Percentiles rank a stretch among this genome's conserved stretches.
These are phyloP conservation scores for Penaeus japonicus DNA, from an alignment of 1,140 invertebrate species.

Conservation along the genomic window DNA sequence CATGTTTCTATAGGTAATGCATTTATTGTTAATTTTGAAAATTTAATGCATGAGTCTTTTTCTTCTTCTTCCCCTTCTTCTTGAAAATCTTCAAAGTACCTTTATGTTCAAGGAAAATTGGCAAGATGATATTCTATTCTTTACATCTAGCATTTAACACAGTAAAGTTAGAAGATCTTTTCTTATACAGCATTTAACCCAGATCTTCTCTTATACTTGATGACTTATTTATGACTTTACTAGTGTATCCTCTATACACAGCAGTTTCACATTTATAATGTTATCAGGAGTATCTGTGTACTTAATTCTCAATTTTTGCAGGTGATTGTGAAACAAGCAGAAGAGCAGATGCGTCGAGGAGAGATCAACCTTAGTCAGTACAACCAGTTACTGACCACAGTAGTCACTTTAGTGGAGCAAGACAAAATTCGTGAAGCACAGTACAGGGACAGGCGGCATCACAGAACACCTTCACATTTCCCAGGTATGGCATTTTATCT, in stretches of 20 bases:
- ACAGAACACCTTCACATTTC: constrained; percentile 1
- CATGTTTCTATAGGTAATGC: not conserved
- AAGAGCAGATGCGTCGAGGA: constrained; percentile 79
- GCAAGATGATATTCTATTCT: no score
- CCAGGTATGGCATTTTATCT: not conserved
- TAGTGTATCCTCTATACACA: not conserved
- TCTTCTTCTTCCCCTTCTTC: no score
- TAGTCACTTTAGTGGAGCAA: constrained; percentile 60
- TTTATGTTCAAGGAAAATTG: no score
- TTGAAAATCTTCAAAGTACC: no score
- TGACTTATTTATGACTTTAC: no score
- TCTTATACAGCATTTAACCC: no score
- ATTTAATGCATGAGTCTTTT: no score
- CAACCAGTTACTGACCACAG: constrained; percentile 77
- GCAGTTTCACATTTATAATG: not conserved
- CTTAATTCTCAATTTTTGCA: constrained; percentile 64
- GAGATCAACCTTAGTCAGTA: constrained; percentile 81
- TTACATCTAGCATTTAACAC: no score
- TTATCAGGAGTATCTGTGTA: not conserved
- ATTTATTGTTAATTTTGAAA: constrained; percentile 61
- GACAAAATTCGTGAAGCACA: constrained; percentile 44
- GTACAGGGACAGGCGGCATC: constrained; percentile 28
- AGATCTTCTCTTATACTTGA: no score
- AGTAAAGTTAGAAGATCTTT: no score
- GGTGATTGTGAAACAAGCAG: constrained; percentile 83